Evolutionary conservation across 2,113 vertebrate species (phyloP).

Genomic region (Verasper variegatus): DNA sequence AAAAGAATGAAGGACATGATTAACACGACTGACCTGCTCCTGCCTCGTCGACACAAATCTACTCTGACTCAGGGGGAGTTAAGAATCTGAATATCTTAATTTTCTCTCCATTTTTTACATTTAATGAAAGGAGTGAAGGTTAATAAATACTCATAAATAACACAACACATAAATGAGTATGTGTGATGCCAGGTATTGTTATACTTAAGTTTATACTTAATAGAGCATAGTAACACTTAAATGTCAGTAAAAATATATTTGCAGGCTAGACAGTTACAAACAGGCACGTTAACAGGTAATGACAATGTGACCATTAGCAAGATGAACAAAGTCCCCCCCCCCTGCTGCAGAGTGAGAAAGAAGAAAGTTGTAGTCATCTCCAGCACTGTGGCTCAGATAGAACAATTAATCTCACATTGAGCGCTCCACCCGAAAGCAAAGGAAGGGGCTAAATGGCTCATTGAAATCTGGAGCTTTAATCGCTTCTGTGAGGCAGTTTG

Average conservation of each 20-base stretch:
- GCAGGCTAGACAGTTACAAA: neutral
- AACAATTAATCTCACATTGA: conserved; percentile 58
- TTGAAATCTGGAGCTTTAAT: conserved; percentile 62
- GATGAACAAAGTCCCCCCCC: neutral
- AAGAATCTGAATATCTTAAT: neutral
- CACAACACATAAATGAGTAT: neutral
- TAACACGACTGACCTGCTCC: conserved; percentile 57
- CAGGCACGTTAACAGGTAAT: neutral
- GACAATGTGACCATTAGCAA: neutral
- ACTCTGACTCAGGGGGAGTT: neutral
- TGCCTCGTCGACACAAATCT: conserved; percentile 19
- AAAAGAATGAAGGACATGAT: conserved; percentile 63
- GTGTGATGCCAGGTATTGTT: neutral
- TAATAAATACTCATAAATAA: neutral
- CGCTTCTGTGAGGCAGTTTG: conserved; percentile 53
- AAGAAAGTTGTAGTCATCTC: conserved; percentile 8
- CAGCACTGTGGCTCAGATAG: conserved; percentile 14
- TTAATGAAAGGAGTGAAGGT: conserved; percentile 5
- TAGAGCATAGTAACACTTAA: neutral
- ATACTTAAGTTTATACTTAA: neutral
- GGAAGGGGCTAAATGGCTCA: conserved; percentile 50
- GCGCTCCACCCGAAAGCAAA: conserved; percentile 28
- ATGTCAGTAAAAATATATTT: neutral
- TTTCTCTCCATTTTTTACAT: too few species aligned
- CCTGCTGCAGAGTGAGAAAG: neutral